Evolutionary conservation across 30 jellyfish, hydroid and myxozoan species (phyloP).

Genomic region (Aurelia sp.): DNA sequence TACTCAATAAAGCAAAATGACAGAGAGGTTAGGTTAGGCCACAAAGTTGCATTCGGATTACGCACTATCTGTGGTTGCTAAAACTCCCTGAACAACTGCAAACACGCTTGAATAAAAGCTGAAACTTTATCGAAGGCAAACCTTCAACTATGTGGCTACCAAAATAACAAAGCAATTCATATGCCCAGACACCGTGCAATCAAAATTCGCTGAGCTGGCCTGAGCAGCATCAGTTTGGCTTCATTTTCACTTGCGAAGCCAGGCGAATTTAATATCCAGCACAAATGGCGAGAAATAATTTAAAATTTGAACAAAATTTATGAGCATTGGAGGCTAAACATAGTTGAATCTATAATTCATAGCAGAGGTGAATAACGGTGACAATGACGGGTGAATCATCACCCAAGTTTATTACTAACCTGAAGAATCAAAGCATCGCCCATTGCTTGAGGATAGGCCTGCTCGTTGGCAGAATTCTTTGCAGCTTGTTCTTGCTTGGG

Average conservation of each 20-base stretch:
- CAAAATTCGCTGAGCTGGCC: too few relatives aligned
- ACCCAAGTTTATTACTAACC: slow-evolving; percentile 21
- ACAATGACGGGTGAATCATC: not conserved
- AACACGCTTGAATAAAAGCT: not conserved
- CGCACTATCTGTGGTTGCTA: slow-evolving; percentile 56
- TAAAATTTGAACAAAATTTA: too few relatives aligned
- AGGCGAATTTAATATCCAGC: too few relatives aligned
- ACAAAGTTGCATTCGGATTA: slow-evolving; percentile 56
- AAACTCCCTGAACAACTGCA: slow-evolving; percentile 34
- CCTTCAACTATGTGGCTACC: too few relatives aligned
- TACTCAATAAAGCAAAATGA: slow-evolving; percentile 2
- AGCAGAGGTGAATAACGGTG: not conserved
- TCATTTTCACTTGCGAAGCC: too few relatives aligned
- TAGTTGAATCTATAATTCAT: not conserved
- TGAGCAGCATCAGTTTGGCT: too few relatives aligned
- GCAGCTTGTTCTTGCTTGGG: slow-evolving; percentile 72
- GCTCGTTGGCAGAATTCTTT: slow-evolving; percentile 52
- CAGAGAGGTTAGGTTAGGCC: slow-evolving; percentile 32
- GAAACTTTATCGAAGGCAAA: not conserved
- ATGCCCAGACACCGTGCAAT: too few relatives aligned
- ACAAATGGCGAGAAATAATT: too few relatives aligned
- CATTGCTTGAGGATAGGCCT: slow-evolving; percentile 69
- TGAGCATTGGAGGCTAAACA: too few relatives aligned
- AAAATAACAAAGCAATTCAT: too few relatives aligned
- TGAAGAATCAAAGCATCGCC: slow-evolving; percentile 80